Conservation (phyloP, 2,888 invertebrate genomes). For the Malachius bipustulatus region DNA sequence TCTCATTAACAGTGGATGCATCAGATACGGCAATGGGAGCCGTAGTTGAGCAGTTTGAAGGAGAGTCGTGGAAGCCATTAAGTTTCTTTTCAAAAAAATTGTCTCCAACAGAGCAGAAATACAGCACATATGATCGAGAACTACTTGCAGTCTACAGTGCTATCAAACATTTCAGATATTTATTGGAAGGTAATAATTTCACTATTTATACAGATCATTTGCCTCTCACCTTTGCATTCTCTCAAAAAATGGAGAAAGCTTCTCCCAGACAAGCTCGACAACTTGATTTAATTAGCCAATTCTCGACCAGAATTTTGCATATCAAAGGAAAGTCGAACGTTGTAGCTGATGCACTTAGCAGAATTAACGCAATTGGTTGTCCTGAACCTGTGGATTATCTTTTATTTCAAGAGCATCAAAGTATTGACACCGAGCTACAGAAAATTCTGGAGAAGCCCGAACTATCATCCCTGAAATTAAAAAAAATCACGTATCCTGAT, state of each 20-base stretch:
- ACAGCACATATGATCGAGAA: conserved; percentile 15
- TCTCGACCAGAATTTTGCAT: too few species aligned
- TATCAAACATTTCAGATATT: conserved; percentile 26
- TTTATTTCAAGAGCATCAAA: conserved; percentile 15
- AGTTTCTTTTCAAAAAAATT: conserved; percentile 21
- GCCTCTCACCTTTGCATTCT: conserved; percentile 27
- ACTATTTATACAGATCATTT: conserved; percentile 29
- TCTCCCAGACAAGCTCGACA: conserved; percentile 29
- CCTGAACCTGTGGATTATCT: conserved; percentile 12
- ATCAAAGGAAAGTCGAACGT: too few species aligned
- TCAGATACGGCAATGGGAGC: conserved; percentile 22
- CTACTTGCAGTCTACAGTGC: conserved; percentile 14
- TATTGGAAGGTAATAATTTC: conserved; percentile 28
- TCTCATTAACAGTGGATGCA: conserved; percentile 16
- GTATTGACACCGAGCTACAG: conserved; percentile 4
- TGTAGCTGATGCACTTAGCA: conserved; percentile 27
- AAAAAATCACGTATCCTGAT: neutral
- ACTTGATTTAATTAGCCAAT: conserved; percentile 28
- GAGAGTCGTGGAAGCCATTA: conserved; percentile 18
- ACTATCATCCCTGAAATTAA: conserved; percentile 5
- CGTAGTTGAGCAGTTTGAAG: conserved; percentile 18
- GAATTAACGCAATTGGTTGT: conserved; percentile 18
- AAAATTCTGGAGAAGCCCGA: conserved; percentile 2
- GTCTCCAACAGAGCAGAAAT: conserved; percentile 8
- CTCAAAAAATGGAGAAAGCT: conserved; percentile 21